Base-by-base conservation (phyloP, 2,888 invertebrate species). In the Epistrophe grossulariae region DNA sequence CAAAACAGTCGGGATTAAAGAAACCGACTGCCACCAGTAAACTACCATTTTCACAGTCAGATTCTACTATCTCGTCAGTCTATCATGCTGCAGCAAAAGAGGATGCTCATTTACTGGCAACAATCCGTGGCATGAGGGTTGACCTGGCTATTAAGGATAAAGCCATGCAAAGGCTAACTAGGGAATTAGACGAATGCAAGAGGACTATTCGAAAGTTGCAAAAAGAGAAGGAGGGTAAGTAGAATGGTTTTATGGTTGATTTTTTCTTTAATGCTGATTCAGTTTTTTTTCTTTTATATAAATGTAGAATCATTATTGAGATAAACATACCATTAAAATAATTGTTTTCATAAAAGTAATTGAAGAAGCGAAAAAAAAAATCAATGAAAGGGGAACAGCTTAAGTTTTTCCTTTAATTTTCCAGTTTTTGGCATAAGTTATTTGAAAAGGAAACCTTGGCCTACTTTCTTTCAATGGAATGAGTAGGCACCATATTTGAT, bases 141-240 rank as follows among this genome's bases (percentile, higher is more conserved):
- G 97, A 97, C 90, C 91, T 97, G 70, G 94, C 95, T 5, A 94
- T 95, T 43, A 97, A 97, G 91, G 97, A 97, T 90, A 96, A 96
- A 89, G 94, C 95, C 2, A 94, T 96, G 84, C 93, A 94, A 45
- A 96, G 96, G 88, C 93, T 97, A 64, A 96, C 96, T 50, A 95
- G 96, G 89, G 97, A 97, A 90, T 93, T 96, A 57, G 96, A 97
- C 50, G 97, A 97, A 85, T 92, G 96, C 78, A 95, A 95, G 90
- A 97, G 96, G 91, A 96, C 96, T 60, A 96, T 97, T 90, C 94
- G 95, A 74, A 95, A 95, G 90, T 92, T 97, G 90, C 97, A 97
- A 90, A 96, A 95, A 89, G 97, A 97, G 90, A 94, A 96, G 89
- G 97, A 97, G 90, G 94, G 95, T 93, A 88, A 89, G 89, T 71